A percentile compares a stretch with the other conserved stretches of the same genome.
These are phyloP conservation scores for Timema podura DNA, from an alignment of 2,888 invertebrate species.

Conservation along the genomic window DNA sequence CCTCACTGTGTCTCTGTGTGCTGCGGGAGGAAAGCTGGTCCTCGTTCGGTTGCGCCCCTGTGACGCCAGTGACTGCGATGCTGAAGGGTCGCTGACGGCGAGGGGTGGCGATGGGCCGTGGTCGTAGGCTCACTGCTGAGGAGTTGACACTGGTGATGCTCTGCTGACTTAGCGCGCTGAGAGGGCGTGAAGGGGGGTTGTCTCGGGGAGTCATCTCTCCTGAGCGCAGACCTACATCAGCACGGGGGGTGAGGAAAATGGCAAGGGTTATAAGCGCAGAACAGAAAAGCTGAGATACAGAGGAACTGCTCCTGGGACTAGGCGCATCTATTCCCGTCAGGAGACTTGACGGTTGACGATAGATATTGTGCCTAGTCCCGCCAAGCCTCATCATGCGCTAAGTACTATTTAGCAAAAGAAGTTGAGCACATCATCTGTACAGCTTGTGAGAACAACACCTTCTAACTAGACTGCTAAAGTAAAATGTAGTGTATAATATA, in stretches of 20 bases:
- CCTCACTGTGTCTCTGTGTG: slow-evolving; percentile 48
- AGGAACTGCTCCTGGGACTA: no score
- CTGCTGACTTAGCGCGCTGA: slow-evolving; percentile 77
- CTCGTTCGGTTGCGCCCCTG: slow-evolving; percentile 12
- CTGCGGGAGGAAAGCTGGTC: slow-evolving; percentile 42
- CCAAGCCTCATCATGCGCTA: no score
- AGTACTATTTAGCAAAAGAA: no score
- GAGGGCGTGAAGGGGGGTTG: slow-evolving; percentile 73
- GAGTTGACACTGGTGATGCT: slow-evolving; percentile 57
- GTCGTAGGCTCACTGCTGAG: slow-evolving; percentile 52
- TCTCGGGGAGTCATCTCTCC: slow-evolving; percentile 65
- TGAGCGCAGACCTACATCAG: slow-evolving; percentile 42
- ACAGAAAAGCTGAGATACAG: no score
- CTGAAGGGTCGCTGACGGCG: slow-evolving; percentile 75
- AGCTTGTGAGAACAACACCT: no score
- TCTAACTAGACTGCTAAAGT: no score
- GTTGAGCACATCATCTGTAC: no score
- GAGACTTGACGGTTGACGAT: no score
- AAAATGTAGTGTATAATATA: no score
- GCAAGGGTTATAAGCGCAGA: no score
- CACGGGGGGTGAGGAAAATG: slow-evolving; percentile 1
- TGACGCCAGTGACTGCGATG: slow-evolving; percentile 78
- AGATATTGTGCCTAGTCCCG: no score
- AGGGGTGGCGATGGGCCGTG: slow-evolving; percentile 57
- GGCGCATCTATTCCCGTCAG: no score